These are phyloP conservation scores for Bolinopsis microptera DNA, from an alignment of 37 sponge, comb jelly and placozoan genomes.

Conservation along the genomic window DNA sequence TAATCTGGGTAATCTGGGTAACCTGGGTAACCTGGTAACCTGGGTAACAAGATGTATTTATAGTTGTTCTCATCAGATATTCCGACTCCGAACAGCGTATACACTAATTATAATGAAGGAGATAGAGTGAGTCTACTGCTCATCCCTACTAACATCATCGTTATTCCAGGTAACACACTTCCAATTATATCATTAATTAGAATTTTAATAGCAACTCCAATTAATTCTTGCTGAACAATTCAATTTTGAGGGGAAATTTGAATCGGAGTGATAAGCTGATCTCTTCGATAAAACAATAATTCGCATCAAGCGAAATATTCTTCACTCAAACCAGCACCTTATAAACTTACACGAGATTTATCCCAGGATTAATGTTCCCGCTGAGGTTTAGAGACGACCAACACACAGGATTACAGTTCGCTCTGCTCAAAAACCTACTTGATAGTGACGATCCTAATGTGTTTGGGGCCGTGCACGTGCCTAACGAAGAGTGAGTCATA, in stretches of 20 bases:
- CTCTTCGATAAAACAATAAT: no score
- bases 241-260: no score
- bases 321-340: no score
- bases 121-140: neutral
- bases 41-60: neutral
- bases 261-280: neutral
- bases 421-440: neutral
- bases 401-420: conserved; percentile 13
- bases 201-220: no score
- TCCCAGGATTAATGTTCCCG: neutral
- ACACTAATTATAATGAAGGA: neutral
- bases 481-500: neutral
- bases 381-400: conserved; percentile 20
- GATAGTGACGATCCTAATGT: conserved; percentile 10
- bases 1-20: no score
- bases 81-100: conserved; percentile 7
- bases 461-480: conserved; percentile 6
- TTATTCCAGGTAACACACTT: conserved; percentile 17
- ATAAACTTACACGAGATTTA: no score
- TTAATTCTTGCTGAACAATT: no score
- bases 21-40: neutral
- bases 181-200: no score
- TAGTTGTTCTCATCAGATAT: neutral
- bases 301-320: no score
- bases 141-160: neutral